Evolutionary conservation across 2,113 vertebrate species (phyloP), one percentile per base, ranked within the genome.

Genomic region (Odontesthes bonariensis): DNA sequence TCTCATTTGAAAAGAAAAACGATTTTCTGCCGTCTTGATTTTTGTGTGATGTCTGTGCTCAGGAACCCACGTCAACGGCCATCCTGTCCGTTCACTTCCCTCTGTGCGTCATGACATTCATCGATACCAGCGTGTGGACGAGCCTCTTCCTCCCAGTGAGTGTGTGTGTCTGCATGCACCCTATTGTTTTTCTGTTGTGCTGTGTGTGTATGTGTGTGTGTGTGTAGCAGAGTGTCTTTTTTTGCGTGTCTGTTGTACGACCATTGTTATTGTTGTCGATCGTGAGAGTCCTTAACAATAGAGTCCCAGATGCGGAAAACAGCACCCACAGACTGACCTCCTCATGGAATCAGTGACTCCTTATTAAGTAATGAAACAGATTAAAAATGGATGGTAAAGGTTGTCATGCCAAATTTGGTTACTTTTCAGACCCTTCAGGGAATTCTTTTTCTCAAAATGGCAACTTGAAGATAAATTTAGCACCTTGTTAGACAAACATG

Each of bases 131-230:
- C 94, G 98, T 66, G 97, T 99, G 92, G 98, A 99, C n/a, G 98
- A 99, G 89, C 97, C 97, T 61, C 93, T 99, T 14, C 98, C 98
- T 70, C 96, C 98, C 93, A 99, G 98, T 99, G 92, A 98, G 98
- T 88, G 87, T 93, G 86, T 91, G 90, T 92, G 89, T 88, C 73
- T 86, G 75, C 55, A 77, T 71, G 76, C 42, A 14, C n/a, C 17
- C 16, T 51, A 31, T n/a, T 75, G 55, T 79, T 70, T 60, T 68
- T 81, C 47, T 53, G 2, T 8, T 32, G 17, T 7, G 44, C 16
- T 6, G 2, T 17, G 16, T 47, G 1, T 5, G 13, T 44, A 11
- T 67, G 3, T 17, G 13, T 14, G 13, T 44, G 44, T 64, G 3
- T 35, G 44, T 63, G 56, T 5, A 12, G 6, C 35, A 46, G 31